Percentiles rank a stretch among this genome's conserved stretches.
Conservation (phyloP, 2,797 vertebrate genomes). For the Pipistrellus nathusii region DNA sequence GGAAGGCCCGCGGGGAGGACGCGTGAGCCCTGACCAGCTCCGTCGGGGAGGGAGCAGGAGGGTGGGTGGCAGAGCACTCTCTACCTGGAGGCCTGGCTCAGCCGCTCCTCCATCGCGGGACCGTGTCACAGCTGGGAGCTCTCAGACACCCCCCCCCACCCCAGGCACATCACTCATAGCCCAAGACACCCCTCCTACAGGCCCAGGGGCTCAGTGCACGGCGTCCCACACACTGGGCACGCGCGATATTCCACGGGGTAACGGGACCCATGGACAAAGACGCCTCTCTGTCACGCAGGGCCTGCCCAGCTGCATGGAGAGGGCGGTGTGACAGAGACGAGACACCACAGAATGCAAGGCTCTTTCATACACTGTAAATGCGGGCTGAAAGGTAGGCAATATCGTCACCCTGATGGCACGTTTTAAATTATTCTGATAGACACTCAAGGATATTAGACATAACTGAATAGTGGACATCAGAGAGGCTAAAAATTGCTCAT, state of each 20-base stretch:
- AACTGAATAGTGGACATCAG: neutral
- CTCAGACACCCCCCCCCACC: neutral
- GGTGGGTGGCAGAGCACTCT: no score
- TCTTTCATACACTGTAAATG: neutral
- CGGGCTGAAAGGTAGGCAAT: neutral
- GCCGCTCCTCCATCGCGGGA: neutral
- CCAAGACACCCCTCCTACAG: fast-evolving
- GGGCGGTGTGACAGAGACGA: neutral
- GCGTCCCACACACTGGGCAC: neutral
- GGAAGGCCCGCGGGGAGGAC: neutral
- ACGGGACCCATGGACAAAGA: neutral
- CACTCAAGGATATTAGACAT: neutral
- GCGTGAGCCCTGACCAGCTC: neutral
- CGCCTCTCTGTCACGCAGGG: neutral
- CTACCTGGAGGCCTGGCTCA: neutral
- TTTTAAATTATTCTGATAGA: neutral
- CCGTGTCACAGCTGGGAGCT: neutral
- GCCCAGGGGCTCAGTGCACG: neutral
- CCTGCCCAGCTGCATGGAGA: neutral
- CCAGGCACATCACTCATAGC: neutral
- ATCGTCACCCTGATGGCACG: neutral
- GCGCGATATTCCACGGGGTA: fast-evolving
- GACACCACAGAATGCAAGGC: neutral
- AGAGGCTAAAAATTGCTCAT: neutral
- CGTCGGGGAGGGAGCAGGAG: fast-evolving